These are phyloP conservation scores for Lobophora halterata DNA, from an alignment of 2,888 invertebrate species.

Conservation along the genomic window DNA sequence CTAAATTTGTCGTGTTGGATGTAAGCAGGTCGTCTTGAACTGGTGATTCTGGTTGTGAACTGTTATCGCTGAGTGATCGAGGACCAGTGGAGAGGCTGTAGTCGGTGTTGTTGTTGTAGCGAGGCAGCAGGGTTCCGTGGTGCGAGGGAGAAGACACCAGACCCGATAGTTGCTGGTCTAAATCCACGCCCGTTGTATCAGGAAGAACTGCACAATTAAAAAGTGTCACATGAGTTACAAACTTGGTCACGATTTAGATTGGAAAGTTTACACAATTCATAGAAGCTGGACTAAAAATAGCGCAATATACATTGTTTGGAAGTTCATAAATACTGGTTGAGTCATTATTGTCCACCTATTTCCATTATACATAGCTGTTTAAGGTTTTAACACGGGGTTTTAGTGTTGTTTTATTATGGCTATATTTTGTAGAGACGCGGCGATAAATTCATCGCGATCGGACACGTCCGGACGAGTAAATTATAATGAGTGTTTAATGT, in stretches of 20 bases:
- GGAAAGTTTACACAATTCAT: not conserved
- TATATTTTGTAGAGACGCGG: constrained; percentile 65
- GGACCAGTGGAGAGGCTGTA: constrained; percentile 85
- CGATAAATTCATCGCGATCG: constrained; percentile 71
- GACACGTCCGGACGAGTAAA: constrained; percentile 66
- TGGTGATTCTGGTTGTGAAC: constrained; percentile 90
- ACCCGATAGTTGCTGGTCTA: constrained; percentile 87
- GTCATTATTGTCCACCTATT: constrained; percentile 12
- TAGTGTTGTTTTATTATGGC: constrained; percentile 58
- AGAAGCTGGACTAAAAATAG: too few species aligned
- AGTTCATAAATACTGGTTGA: constrained; percentile 4
- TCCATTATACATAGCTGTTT: constrained; percentile 18
- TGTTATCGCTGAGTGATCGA: constrained; percentile 89
- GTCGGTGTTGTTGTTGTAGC: constrained; percentile 84
- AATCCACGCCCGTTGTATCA: constrained; percentile 87
- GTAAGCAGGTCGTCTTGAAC: constrained; percentile 88
- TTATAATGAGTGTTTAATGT: constrained; percentile 75
- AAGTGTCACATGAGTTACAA: too few species aligned
- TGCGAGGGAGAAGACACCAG: constrained; percentile 80
- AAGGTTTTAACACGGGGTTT: constrained; percentile 31
- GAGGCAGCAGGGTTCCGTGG: constrained; percentile 83
- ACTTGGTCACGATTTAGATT: not conserved
- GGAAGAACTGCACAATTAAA: constrained; percentile 83
- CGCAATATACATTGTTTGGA: too few species aligned
- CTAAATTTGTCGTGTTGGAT: constrained; percentile 83